Conservation (phyloP, 2,888 invertebrate genomes). For the Drosophila cracens region DNA sequence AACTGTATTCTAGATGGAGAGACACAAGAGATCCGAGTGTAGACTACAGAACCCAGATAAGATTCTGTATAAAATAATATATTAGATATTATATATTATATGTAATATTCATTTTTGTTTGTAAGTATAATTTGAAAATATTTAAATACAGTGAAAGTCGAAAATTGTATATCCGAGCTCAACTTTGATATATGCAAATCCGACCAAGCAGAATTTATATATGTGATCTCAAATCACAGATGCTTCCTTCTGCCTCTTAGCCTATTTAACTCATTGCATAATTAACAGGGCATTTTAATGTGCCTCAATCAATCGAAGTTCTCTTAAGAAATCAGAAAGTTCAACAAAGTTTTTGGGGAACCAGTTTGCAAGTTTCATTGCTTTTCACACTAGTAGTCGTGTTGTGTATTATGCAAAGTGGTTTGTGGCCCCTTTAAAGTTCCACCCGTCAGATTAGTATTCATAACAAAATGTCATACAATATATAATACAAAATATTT, state of each 20-base stretch:
- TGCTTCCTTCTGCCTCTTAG: neutral
- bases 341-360: neutral
- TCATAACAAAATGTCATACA: slow-evolving; percentile 79
- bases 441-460: slow-evolving; percentile 70
- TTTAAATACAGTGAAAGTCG: neutral
- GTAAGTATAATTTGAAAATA: neutral
- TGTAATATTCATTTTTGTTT: neutral
- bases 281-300: neutral
- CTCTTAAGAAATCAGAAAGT: neutral
- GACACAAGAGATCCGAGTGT: neutral
- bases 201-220: neutral
- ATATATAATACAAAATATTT: slow-evolving; percentile 53
- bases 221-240: neutral
- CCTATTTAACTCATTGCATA: neutral
- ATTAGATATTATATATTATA: no score
- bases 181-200: neutral
- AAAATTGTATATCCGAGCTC: neutral
- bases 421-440: slow-evolving; percentile 21
- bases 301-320: neutral
- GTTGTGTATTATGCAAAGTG: slow-evolving; percentile 48
- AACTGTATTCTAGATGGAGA: neutral
- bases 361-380: neutral
- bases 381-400: slow-evolving; percentile 15
- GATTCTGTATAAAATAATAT: neutral
- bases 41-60: neutral